Evolutionary conservation across 2,113 vertebrate species (phyloP).

Genomic region (Hemibagrus wyckioides): DNA sequence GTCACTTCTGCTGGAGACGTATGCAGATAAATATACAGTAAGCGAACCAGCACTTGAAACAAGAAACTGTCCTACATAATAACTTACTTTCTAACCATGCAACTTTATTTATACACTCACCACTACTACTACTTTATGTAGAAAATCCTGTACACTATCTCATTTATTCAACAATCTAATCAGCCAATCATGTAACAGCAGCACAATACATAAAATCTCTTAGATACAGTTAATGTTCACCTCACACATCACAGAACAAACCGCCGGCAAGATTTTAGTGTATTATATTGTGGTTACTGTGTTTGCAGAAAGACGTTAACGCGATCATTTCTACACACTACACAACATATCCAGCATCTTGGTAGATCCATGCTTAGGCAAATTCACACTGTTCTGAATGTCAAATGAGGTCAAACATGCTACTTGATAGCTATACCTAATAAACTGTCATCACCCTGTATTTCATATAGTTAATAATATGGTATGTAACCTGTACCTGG

Average conservation of each 20-base stretch:
- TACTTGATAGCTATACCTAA: neutral
- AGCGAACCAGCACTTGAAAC: constrained; percentile 10
- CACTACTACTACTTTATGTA: neutral
- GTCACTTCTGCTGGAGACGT: constrained; percentile 65
- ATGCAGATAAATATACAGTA: neutral
- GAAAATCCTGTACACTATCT: neutral
- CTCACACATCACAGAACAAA: neutral
- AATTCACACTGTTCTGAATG: neutral
- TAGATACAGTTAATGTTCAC: neutral
- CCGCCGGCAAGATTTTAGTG: neutral
- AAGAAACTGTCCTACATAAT: neutral
- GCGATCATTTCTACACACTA: neutral
- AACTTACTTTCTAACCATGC: neutral
- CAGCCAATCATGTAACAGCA: neutral
- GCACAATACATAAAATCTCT: neutral
- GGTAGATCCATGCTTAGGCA: neutral
- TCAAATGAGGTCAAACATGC: neutral
- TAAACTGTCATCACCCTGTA: neutral
- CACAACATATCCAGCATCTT: too few species aligned
- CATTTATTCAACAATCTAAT: neutral
- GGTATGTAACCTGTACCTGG: constrained; percentile 71
- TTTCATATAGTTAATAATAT: neutral
- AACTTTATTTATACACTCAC: neutral
- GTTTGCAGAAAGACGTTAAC: neutral
- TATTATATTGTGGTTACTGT: neutral